These are phyloP conservation scores for Cynopterus brachyotis DNA, from an alignment of 2,113 vertebrate species.

Conservation along the genomic window DNA sequence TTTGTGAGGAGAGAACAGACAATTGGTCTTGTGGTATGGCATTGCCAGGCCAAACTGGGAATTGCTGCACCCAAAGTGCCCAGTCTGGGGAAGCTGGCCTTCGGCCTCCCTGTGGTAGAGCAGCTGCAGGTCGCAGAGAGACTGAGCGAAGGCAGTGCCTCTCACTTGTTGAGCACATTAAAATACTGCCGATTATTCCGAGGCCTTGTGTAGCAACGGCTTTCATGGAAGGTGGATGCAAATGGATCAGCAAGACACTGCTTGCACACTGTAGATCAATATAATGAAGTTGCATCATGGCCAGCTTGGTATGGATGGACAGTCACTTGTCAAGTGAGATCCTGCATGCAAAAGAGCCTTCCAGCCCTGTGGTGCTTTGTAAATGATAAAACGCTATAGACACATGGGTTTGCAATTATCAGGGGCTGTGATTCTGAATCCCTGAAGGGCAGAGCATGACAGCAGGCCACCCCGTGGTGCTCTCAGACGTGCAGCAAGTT, in stretches of 20 bases:
- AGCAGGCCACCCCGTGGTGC: not conserved
- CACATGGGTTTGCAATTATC: not conserved
- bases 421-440: not conserved
- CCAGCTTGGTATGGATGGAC: not conserved
- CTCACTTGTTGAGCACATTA: not conserved
- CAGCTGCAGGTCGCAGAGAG: not conserved
- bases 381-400: not conserved
- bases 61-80: rapidly evolving
- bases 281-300: not conserved
- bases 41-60: not conserved
- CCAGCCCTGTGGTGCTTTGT: not conserved
- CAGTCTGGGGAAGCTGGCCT: not conserved
- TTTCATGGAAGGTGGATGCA: not conserved
- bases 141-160: not conserved
- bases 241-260: not conserved
- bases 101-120: rapidly evolving
- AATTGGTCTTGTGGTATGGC: not conserved
- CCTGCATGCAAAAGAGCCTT: not conserved
- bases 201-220: not conserved
- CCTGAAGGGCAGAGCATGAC: conserved; percentile 20
- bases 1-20: not conserved
- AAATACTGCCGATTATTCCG: not conserved
- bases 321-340: conserved; percentile 25
- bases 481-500: conserved; percentile 22
- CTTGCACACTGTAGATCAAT: not conserved